Conservation (phyloP, 2,797 vertebrate species). For the Pachyuromys duprasi region DNA sequence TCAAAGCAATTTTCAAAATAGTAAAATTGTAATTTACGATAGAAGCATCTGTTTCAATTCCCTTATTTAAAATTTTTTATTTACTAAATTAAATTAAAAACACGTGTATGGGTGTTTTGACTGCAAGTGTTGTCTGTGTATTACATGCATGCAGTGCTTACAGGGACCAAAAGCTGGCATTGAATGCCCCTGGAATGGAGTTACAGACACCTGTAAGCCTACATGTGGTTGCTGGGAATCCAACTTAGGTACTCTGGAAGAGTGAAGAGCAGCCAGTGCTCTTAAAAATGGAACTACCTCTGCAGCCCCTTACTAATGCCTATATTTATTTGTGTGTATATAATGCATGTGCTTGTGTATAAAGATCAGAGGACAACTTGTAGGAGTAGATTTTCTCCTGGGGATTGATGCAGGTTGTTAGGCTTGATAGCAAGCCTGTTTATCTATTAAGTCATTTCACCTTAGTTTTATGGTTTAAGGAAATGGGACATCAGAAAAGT, state of each 20-base stretch:
- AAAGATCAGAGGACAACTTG: background rate
- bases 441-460: background rate
- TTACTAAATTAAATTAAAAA: background rate
- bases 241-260: background rate
- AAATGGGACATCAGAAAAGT: background rate
- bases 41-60: conserved; percentile 24
- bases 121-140: background rate
- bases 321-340: background rate
- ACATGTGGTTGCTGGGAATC: background rate
- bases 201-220: background rate
- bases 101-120: background rate
- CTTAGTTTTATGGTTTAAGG: conserved; percentile 33
- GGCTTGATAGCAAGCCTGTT: background rate
- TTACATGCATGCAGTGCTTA: background rate
- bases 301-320: background rate
- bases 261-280: background rate
- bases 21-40: conserved; percentile 33
- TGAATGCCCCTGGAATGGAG: background rate
- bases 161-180: background rate
- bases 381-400: background rate
- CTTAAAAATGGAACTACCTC: background rate
- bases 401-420: background rate
- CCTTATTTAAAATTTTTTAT: background rate
- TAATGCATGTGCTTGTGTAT: background rate
- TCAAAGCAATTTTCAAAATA: conserved; percentile 37